Conservation (phyloP, 1,140 invertebrate species). For the Neotoxoptera formosana region DNA sequence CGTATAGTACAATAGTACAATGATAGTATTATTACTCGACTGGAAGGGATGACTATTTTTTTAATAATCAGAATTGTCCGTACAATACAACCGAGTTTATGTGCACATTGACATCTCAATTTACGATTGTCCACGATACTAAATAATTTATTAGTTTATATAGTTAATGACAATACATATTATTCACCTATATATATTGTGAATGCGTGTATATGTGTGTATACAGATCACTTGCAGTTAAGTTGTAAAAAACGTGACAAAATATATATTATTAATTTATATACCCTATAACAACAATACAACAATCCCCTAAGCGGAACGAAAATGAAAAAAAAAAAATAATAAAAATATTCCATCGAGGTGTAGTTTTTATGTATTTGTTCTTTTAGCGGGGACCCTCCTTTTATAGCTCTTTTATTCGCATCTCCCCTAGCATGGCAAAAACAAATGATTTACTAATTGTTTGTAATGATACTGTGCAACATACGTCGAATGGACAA, state of each 20-base stretch:
- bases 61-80: slow-evolving; percentile 1
- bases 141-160: slow-evolving; percentile 9
- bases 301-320: slow-evolving; percentile 39
- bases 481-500: background rate
- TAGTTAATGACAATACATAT: slow-evolving; percentile 17
- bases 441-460: slow-evolving; percentile 41
- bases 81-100: background rate
- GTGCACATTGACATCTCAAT: slow-evolving; percentile 9
- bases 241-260: slow-evolving; percentile 22
- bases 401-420: slow-evolving; percentile 48
- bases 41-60: background rate
- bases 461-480: background rate
- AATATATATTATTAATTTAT: slow-evolving; percentile 19
- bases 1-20: background rate
- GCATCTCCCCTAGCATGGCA: background rate
- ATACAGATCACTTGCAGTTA: background rate
- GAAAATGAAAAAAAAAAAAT: slow-evolving; percentile 39
- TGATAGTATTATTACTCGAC: background rate
- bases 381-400: background rate
- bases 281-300: background rate
- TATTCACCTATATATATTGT: background rate
- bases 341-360: background rate
- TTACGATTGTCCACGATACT: background rate
- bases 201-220: no score
- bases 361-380: slow-evolving; percentile 37